These are phyloP conservation scores for Tachypleus tridentatus DNA, from an alignment of 1,140 invertebrate genomes.

Conservation along the genomic window DNA sequence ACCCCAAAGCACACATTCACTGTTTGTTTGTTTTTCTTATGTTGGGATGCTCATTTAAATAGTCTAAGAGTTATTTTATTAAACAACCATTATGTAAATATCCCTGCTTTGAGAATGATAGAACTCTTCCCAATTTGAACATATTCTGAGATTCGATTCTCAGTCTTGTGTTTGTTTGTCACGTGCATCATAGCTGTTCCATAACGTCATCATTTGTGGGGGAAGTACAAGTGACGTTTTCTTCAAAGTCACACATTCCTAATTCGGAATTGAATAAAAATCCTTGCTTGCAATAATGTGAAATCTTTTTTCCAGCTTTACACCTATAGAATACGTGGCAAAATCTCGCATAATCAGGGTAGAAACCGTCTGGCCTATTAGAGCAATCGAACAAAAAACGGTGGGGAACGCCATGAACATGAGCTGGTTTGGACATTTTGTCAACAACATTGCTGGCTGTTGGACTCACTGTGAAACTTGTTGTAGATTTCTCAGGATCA, in stretches of 20 bases:
- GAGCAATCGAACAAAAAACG: constrained; percentile 13
- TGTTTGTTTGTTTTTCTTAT: too few relatives aligned
- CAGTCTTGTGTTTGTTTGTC: too few relatives aligned
- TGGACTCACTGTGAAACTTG: background rate
- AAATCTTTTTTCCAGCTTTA: constrained; percentile 16
- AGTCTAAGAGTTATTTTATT: too few relatives aligned
- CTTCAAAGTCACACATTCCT: constrained; percentile 20
- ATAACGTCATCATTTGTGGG: background rate
- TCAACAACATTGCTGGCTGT: too few relatives aligned
- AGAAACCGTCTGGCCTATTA: constrained; percentile 18
- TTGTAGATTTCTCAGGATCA: background rate
- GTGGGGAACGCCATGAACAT: constrained; percentile 16
- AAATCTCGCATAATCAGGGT: constrained; percentile 19
- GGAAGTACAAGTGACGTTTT: constrained; percentile 17
- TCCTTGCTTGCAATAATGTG: constrained; percentile 18
- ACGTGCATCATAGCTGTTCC: too few relatives aligned
- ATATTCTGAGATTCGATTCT: too few relatives aligned
- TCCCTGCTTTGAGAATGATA: too few relatives aligned
- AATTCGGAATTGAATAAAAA: constrained; percentile 19
- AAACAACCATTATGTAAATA: too few relatives aligned
- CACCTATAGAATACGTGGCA: constrained; percentile 22
- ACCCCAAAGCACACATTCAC: too few relatives aligned
- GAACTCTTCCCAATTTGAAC: too few relatives aligned
- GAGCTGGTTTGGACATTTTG: background rate
- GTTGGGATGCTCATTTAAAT: too few relatives aligned